Percentiles rank a stretch among this genome's conserved stretches.
Conservation (phyloP, 1,140 invertebrate species). For the Cotesia vestalis region DNA sequence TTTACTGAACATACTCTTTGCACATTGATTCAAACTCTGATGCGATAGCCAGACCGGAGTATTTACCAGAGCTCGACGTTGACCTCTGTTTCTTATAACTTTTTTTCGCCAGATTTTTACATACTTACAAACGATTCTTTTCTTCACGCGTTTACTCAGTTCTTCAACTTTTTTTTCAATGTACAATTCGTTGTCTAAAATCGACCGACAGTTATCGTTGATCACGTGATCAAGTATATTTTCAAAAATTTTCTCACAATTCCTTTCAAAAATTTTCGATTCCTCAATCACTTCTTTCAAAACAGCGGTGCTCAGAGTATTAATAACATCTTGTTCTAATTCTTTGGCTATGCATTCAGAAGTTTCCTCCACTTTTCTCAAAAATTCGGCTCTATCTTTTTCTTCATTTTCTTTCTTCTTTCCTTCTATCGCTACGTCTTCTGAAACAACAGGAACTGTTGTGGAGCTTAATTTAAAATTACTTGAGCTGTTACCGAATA, state of each 20-base stretch:
- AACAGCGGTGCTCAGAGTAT: slow-evolving; percentile 55
- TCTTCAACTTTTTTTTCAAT: slow-evolving; percentile 48
- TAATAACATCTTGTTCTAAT: slow-evolving; percentile 55
- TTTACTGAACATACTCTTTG: slow-evolving; percentile 61
- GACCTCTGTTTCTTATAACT: slow-evolving; percentile 51
- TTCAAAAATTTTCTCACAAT: slow-evolving; percentile 43
- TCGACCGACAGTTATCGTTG: slow-evolving; percentile 44
- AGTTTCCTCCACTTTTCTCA: slow-evolving; percentile 47
- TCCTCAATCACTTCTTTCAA: slow-evolving; percentile 59
- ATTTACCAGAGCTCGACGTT: slow-evolving; percentile 66
- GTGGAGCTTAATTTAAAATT: not conserved
- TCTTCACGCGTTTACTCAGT: slow-evolving; percentile 44
- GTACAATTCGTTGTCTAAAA: slow-evolving; percentile 47
- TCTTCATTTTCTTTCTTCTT: slow-evolving; percentile 49
- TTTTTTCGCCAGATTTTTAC: slow-evolving; percentile 64
- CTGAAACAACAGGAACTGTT: not conserved
- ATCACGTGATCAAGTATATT: slow-evolving; percentile 57
- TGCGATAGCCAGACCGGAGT: slow-evolving; percentile 71
- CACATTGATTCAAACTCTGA: slow-evolving; percentile 65
- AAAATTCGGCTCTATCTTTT: slow-evolving; percentile 47
- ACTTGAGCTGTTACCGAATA: slow-evolving; percentile 13
- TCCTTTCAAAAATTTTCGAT: slow-evolving; percentile 37
- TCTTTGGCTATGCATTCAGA: slow-evolving; percentile 55
- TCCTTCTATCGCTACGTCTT: slow-evolving; percentile 39
- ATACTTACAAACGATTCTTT: slow-evolving; percentile 59